Evolutionary conservation across 1,140 invertebrate genomes (phyloP).

Genomic region (Drosophila leontia): DNA sequence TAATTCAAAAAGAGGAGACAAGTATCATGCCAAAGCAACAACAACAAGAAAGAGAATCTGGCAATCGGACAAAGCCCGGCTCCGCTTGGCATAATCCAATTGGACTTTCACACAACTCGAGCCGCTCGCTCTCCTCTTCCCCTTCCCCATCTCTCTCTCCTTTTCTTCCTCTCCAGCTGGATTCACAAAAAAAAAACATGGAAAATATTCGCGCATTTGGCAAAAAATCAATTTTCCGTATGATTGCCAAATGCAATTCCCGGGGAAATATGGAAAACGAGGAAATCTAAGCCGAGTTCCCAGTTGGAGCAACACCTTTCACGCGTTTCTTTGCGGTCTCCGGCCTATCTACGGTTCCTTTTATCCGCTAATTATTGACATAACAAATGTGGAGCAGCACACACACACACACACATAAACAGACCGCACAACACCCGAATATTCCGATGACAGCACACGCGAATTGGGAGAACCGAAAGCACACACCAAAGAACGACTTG

Average conservation of each 20-base stretch:
- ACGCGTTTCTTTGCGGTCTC: conserved; percentile 54
- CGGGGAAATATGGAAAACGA: conserved; percentile 28
- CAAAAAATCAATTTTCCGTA: conserved; percentile 80
- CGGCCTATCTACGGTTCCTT: conserved; percentile 37
- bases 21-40: conserved; percentile 38
- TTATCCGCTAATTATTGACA: conserved; percentile 79
- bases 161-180: neutral
- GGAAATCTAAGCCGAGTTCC: conserved; percentile 7
- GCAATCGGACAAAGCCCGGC: conserved; percentile 62
- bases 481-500: conserved; percentile 28
- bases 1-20: conserved; percentile 77
- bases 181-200: conserved; percentile 30
- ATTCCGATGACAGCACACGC: conserved; percentile 59
- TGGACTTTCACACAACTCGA: conserved; percentile 44
- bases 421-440: conserved; percentile 11
- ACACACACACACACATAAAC: conserved; percentile 5
- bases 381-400: conserved; percentile 66
- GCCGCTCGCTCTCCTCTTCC: neutral
- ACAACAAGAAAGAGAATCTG: conserved; percentile 46
- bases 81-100: conserved; percentile 53
- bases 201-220: conserved; percentile 68
- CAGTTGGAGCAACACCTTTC: conserved; percentile 30
- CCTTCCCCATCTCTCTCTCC: neutral
- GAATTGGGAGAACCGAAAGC: conserved; percentile 56
- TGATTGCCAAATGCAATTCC: conserved; percentile 74